These are phyloP conservation scores for Parambassis ranga DNA, from an alignment of 2,797 vertebrate genomes.

Conservation along the genomic window DNA sequence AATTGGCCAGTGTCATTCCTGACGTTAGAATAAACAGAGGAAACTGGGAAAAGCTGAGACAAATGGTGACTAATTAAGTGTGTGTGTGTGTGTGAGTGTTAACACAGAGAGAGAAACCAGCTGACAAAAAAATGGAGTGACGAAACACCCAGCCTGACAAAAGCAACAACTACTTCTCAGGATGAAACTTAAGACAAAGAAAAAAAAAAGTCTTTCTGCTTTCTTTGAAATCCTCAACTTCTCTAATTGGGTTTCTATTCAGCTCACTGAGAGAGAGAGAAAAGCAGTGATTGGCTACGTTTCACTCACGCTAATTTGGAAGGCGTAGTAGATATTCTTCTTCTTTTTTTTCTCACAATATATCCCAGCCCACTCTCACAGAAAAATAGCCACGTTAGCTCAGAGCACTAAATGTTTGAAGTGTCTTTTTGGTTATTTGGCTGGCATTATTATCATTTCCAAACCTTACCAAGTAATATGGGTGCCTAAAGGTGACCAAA, in stretches of 20 bases:
- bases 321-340: no score
- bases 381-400: no score
- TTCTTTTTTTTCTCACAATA: no score
- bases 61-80: constrained; percentile 94
- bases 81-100: constrained; percentile 48
- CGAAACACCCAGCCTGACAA: constrained; percentile 61
- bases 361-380: no score
- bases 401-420: no score
- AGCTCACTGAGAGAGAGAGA: constrained; percentile 13
- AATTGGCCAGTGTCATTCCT: constrained; percentile 91
- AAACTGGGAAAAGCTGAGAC: constrained; percentile 87
- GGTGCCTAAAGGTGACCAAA: no score
- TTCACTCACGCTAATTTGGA: no score
- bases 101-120: constrained; percentile 56
- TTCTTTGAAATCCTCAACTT: constrained; percentile 59
- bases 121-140: constrained; percentile 77
- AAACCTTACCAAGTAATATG: no score
- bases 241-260: constrained; percentile 67
- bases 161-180: constrained; percentile 51
- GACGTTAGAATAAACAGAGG: constrained; percentile 91
- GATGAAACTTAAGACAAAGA: constrained; percentile 38
- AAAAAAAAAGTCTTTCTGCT: constrained; percentile 36
- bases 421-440: no score
- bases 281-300: constrained; percentile 31
- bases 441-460: no score